These are phyloP conservation scores for Sylvilagus floridanus DNA, from an alignment of 2,797 vertebrate genomes.

Conservation along the genomic window DNA sequence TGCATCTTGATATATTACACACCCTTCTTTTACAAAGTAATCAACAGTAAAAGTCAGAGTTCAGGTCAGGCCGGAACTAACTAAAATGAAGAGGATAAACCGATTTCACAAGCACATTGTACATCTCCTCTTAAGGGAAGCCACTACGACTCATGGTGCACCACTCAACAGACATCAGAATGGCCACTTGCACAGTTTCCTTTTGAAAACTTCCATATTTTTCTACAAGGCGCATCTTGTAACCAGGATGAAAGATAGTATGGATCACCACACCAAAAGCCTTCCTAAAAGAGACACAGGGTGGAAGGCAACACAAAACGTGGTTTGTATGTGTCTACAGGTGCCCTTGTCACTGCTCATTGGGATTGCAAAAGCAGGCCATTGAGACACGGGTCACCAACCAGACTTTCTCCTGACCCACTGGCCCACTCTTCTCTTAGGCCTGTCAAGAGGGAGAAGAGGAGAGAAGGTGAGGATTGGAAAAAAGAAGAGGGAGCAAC, in stretches of 20 bases:
- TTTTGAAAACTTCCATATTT: constrained; percentile 38
- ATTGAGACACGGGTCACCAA: not conserved
- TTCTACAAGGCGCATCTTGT: constrained; percentile 11
- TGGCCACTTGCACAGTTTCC: constrained; percentile 42
- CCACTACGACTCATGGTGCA: constrained; percentile 58
- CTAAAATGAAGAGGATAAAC: constrained; percentile 4
- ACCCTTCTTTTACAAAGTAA: constrained; percentile 75
- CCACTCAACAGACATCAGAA: constrained; percentile 53
- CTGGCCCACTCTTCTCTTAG: constrained; percentile 63
- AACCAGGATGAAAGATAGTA: not conserved
- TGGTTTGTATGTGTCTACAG: not conserved
- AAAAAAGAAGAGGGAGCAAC: constrained; percentile 39
- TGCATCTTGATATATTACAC: constrained; percentile 75
- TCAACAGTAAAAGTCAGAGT: constrained; percentile 60
- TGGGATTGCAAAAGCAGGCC: constrained; percentile 74
- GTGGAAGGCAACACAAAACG: constrained; percentile 38
- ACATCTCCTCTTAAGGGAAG: not conserved
- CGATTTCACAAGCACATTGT: not conserved
- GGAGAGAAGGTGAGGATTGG: constrained; percentile 26
- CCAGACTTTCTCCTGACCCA: constrained; percentile 19
- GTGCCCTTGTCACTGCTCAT: not conserved
- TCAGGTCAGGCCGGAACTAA: constrained; percentile 58
- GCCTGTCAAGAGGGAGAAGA: constrained; percentile 33
- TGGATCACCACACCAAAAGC: not conserved
- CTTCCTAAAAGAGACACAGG: not conserved